Evolutionary conservation across 2,888 invertebrate genomes (phyloP).

Genomic region (Torymus aiolomorphi): DNA sequence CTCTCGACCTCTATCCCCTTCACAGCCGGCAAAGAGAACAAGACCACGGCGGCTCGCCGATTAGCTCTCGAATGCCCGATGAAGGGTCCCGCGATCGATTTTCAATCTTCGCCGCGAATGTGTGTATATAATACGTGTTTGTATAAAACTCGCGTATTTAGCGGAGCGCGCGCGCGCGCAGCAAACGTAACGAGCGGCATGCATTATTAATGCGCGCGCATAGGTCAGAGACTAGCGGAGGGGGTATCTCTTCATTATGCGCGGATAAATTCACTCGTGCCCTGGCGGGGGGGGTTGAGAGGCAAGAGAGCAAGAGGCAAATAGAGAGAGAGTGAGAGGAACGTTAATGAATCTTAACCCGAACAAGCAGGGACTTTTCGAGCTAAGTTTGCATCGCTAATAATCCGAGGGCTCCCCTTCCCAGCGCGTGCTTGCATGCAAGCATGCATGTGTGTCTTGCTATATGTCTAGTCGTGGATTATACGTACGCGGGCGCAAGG

Average conservation of each 20-base stretch:
- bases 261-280: conserved; percentile 14
- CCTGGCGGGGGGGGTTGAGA: neutral
- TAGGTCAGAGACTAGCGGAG: too few species aligned
- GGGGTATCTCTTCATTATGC: conserved; percentile 17
- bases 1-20: too few species aligned
- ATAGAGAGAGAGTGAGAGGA: neutral
- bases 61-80: neutral
- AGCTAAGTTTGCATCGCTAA: conserved; percentile 7
- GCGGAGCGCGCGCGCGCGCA: too few species aligned
- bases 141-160: too few species aligned
- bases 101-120: neutral
- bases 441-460: neutral
- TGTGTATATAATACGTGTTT: too few species aligned
- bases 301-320: neutral
- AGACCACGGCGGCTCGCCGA: too few species aligned
- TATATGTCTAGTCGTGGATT: too few species aligned
- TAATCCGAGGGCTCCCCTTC: neutral
- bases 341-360: conserved; percentile 26
- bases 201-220: conserved; percentile 22
- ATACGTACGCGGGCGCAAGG: too few species aligned
- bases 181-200: conserved; percentile 21
- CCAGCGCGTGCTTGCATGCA: neutral
- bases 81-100: conserved; percentile 12
- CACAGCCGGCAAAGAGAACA: too few species aligned
- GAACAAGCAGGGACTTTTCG: conserved; percentile 2